Evolutionary conservation across 2,888 invertebrate genomes (phyloP).

Genomic region (Callyntrura guangdongensis): DNA sequence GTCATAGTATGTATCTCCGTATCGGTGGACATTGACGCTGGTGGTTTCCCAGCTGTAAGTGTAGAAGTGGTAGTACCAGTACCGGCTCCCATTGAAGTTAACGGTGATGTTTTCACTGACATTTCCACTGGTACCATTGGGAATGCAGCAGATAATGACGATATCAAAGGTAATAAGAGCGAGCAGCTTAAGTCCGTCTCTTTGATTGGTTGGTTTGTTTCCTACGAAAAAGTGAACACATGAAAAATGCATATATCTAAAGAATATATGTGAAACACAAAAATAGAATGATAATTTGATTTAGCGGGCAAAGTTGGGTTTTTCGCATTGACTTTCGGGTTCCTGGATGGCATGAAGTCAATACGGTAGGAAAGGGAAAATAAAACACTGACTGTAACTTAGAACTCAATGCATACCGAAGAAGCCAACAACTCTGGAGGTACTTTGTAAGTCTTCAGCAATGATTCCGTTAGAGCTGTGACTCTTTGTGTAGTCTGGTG

Average conservation of each 20-base stretch:
- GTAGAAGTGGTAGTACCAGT: not conserved
- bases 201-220: conserved; percentile 75
- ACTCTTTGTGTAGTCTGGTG: conserved; percentile 78
- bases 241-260: not conserved
- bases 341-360: not conserved
- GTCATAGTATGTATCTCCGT: not conserved
- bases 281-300: not conserved
- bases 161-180: conserved; percentile 82
- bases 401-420: conserved; percentile 59
- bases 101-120: conserved; percentile 2
- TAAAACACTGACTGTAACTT: not conserved
- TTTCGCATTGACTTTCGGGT: not conserved
- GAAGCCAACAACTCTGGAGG: conserved; percentile 80
- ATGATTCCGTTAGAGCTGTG: conserved; percentile 79
- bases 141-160: conserved; percentile 79
- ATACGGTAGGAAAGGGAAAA: not conserved
- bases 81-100: conserved; percentile 1
- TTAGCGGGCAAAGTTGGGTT: not conserved
- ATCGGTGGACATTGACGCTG: not conserved
- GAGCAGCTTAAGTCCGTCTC: conserved; percentile 82
- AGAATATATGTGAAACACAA: conserved; percentile 2
- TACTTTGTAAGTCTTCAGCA: conserved; percentile 83
- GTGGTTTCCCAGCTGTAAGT: conserved; percentile 1
- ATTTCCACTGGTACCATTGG: conserved; percentile 67
- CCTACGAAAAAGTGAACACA: conserved; percentile 54